A percentile compares a stretch with the other conserved stretches of the same genome.
phyloP scores from a whole-genome alignment of 2,888 invertebrate genomes.

The Physocephala rufipes region DNA sequence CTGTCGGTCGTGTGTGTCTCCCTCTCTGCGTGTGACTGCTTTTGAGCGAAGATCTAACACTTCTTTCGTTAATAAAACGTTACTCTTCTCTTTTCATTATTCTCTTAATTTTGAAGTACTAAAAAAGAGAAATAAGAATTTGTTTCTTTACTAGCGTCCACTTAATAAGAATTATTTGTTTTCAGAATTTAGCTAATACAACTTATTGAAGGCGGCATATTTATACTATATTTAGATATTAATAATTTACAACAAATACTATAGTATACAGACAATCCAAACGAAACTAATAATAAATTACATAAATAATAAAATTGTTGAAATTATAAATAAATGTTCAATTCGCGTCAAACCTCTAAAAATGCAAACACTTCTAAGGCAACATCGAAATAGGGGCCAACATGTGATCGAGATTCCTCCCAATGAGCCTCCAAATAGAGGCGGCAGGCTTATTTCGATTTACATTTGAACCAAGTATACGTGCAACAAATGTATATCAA shows the following conservation, averaged over 20 bases:
- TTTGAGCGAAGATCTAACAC: no score
- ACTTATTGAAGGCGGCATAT: slow-evolving; percentile 21
- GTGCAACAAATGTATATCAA: slow-evolving; percentile 63
- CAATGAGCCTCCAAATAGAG: slow-evolving; percentile 6
- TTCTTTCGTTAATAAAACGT: no score
- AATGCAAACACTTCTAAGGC: slow-evolving; percentile 4
- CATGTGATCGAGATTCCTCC: slow-evolving; percentile 7
- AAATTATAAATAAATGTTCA: slow-evolving; percentile 1
- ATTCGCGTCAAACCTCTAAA: background rate
- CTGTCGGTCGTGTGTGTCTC: background rate
- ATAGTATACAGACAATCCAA: background rate
- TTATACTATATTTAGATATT: background rate
- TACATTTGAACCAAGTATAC: slow-evolving; percentile 21
- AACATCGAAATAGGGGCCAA: background rate
- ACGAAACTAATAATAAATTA: background rate
- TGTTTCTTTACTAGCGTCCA: no score
- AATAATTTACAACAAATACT: background rate
- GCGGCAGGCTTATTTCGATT: background rate
- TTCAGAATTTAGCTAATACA: slow-evolving; percentile 28
- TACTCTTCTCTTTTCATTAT: no score
- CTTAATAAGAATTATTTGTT: slow-evolving; percentile 22
- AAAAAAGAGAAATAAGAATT: no score
- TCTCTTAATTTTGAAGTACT: no score
- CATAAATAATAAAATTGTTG: slow-evolving; percentile 5
- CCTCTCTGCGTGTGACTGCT: no score